Evolutionary conservation across 35 echinoderm and acorn worm species (phyloP), one percentile per base, ranked within the genome.

Genomic region (Ptychodera flava): DNA sequence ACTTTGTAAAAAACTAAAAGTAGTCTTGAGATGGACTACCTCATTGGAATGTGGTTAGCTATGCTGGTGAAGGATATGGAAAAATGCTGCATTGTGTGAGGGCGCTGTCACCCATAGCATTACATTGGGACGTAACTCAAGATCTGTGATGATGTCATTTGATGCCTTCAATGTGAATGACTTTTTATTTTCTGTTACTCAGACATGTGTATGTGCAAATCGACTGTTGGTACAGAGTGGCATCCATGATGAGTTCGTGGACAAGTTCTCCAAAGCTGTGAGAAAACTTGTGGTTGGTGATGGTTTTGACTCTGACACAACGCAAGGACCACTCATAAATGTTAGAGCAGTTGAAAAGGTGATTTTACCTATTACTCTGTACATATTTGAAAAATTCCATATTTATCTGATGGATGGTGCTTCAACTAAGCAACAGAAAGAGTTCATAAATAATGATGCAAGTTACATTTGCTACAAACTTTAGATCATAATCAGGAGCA

Each of bases 191-290:
- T 81, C 35, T 33, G 31, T 15, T 87, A 30, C 64, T 16, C 37
- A 99, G 96, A 92, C 96, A n/a, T 99, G 96, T 37, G 80, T 99
- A 28, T 88, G 87, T 89, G 90, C 96, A 35, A 99, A 99, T 53
- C 78, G 92, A 35, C 82, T 99, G n/a, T 33, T 94, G 32, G 89
- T 99, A 15, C 96, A 99, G 79, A 91, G 92, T 80, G 81, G 83
- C n/a, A 53, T 99, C 33, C 94, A 99, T 35, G 92, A 94, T 81
- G 92, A 99, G 79, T 99, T 92, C 82, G 90, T 92, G 76, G 79
- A 77, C 31, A 99, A 94, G 64, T 80, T 99, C 2, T 33, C 85
- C 15, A 83, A 38, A 31, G 90, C 36, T 78, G 88, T 90, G 0
- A 84, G 90, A 30, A 88, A 92, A 28, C 80, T 94, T 76, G 92